These are phyloP conservation scores for Noctua pronuba DNA, from an alignment of 2,888 invertebrate genomes.

Conservation along the genomic window DNA sequence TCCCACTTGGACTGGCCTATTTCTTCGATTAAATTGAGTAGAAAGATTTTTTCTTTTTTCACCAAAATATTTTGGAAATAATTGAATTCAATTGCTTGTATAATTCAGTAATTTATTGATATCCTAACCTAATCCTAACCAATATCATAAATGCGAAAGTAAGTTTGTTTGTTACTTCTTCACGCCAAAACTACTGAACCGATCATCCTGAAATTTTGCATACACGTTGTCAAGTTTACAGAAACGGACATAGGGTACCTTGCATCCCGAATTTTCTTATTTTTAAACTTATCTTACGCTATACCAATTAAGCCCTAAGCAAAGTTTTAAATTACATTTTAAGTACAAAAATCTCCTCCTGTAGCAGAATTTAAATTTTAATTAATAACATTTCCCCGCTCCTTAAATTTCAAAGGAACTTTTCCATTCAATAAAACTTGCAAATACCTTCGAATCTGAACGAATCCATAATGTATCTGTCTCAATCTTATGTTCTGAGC, in stretches of 20 bases:
- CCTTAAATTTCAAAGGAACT: constrained; percentile 72
- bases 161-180: too few relatives aligned
- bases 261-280: too few relatives aligned
- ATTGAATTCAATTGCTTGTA: too few relatives aligned
- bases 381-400: constrained; percentile 78
- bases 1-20: background rate
- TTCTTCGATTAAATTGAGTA: background rate
- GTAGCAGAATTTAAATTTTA: constrained; percentile 71
- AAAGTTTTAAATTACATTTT: too few relatives aligned
- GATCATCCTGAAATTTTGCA: too few relatives aligned
- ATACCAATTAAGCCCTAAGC: background rate
- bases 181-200: too few relatives aligned
- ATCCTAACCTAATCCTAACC: too few relatives aligned
- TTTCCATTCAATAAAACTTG: constrained; percentile 79
- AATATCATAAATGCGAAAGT: too few relatives aligned
- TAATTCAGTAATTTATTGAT: too few relatives aligned
- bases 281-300: background rate
- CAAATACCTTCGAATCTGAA: constrained; percentile 73
- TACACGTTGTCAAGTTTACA: too few relatives aligned
- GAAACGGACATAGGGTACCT: too few relatives aligned
- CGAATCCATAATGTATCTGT: constrained; percentile 16
- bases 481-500: constrained; percentile 48
- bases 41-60: background rate
- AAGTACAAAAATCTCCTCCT: constrained; percentile 37
- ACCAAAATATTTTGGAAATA: too few relatives aligned